phyloP scores from a whole-genome alignment of 2,797 vertebrate genomes.

The Halcyon badia region DNA sequence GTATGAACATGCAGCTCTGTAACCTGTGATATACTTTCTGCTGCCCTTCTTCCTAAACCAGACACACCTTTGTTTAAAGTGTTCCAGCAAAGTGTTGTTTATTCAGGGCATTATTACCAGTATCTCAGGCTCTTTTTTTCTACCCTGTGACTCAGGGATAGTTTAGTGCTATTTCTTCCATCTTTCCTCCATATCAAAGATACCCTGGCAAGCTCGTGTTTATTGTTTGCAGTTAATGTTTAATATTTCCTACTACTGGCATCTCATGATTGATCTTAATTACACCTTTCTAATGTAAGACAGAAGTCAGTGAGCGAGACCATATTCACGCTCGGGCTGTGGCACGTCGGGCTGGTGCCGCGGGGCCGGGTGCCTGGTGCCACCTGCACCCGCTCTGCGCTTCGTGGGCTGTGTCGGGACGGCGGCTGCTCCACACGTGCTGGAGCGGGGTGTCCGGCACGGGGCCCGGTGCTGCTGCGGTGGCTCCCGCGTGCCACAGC shows the following conservation, averaged over 20 bases:
- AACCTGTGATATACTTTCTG: conserved; percentile 7
- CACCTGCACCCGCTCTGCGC: background rate
- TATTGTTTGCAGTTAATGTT: conserved; percentile 70
- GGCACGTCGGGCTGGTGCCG: background rate
- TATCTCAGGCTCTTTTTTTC: conserved; percentile 48
- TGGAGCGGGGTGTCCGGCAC: accelerated
- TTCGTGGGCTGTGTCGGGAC: accelerated
- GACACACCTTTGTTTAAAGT: conserved; percentile 67
- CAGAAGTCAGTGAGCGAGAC: background rate
- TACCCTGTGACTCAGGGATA: conserved; percentile 47
- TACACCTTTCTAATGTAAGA: conserved; percentile 43
- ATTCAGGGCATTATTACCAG: conserved; percentile 52
- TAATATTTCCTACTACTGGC: conserved; percentile 68
- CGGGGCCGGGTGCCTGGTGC: background rate
- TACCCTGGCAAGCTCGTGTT: conserved; percentile 51
- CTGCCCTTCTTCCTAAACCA: conserved; percentile 21
- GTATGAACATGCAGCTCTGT: background rate
- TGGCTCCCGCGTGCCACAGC: background rate
- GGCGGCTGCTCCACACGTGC: accelerated
- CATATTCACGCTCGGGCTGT: background rate
- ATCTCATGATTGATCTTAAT: conserved; percentile 63
- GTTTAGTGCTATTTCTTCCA: conserved; percentile 48
- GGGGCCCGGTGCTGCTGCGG: accelerated
- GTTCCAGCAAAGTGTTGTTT: conserved; percentile 52
- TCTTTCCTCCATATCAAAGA: conserved; percentile 45